Evolutionary conservation across 2,113 vertebrate genomes (phyloP), one percentile per base, ranked within the genome.

Genomic region (Columba livia): DNA sequence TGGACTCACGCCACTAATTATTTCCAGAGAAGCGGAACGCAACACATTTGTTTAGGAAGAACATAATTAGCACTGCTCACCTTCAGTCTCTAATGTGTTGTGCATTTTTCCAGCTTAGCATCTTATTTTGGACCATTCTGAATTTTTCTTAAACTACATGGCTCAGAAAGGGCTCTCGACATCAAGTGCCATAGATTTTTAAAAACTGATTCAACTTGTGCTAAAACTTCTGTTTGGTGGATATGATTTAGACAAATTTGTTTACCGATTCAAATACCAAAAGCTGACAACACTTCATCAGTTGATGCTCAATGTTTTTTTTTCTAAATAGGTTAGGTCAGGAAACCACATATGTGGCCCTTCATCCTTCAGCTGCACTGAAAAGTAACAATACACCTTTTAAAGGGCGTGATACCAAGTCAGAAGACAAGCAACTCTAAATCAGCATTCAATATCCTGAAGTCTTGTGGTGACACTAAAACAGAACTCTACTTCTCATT

Each of bases 1-100:
- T 89, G 77, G 72, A 96, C 85, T 64, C 74, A 64, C 1, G 10
- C 69, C 74, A 62, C 84, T 96, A 91, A 96, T 93, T 88, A 77
- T 62, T 96, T 96, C 92, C 94, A 96, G 86, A 66, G 54, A 61
- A 85, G 40, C 2, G 73, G 53, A 88, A 85, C 48, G 75, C 58
- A 89, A 71, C 16, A 28, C 10, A 26, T 73, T 84, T 89, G 61
- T 84, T 92, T 77, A 70, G 78, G 36, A 75, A 54, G 25, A 87
- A 89, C n/a, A 73, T 56, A 85, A 89, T 89, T 86, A 84, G 24
- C 56, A 36, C 26, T 60, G 42, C 58, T 90, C 50, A 79, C 51
- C 50, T 83, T 69, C 77, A 32, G 10, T 82, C 71, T 67, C 48
- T 1, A 11, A 31, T 19, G 5, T 16, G 4, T 42, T 34, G 11